phyloP scores from a whole-genome alignment of 2,113 vertebrate species.

The Xiphophorus couchianus region DNA sequence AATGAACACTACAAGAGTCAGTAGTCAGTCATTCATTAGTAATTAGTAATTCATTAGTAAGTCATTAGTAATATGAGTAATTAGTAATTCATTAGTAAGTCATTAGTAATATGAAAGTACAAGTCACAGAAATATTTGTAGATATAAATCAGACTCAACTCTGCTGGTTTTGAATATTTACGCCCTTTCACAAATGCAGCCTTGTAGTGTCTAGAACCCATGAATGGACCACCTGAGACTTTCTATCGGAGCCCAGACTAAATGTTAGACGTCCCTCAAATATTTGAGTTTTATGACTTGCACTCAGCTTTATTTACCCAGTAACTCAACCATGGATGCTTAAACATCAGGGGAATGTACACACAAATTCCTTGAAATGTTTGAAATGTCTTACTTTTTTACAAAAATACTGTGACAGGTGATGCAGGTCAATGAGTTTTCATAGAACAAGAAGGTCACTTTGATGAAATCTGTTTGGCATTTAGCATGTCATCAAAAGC shows the following conservation, averaged over 20 bases:
- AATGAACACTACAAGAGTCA: not conserved
- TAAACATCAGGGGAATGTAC: not conserved
- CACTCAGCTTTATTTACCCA: slow-evolving; percentile 28
- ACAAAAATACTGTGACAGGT: not conserved
- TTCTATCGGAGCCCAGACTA: not conserved
- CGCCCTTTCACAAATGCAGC: slow-evolving; percentile 11
- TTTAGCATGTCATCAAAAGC: not conserved
- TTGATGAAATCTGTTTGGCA: not conserved
- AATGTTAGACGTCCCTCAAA: not conserved
- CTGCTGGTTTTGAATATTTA: slow-evolving; percentile 38
- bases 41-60: too few relatives aligned
- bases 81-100: not conserved
- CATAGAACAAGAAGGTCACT: not conserved
- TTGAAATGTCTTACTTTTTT: not conserved
- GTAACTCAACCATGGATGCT: not conserved
- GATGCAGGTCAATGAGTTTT: not conserved
- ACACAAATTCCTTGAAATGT: not conserved
- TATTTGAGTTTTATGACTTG: slow-evolving; percentile 2
- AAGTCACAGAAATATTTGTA: not conserved
- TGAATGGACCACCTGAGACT: slow-evolving; percentile 18
- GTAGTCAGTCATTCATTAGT: not conserved
- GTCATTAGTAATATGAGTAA: not conserved
- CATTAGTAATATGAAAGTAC: not conserved
- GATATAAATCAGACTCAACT: slow-evolving; percentile 3
- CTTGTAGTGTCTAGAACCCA: not conserved